phyloP scores from a whole-genome alignment of 1,140 invertebrate genomes.

The Ceratina japonica region DNA sequence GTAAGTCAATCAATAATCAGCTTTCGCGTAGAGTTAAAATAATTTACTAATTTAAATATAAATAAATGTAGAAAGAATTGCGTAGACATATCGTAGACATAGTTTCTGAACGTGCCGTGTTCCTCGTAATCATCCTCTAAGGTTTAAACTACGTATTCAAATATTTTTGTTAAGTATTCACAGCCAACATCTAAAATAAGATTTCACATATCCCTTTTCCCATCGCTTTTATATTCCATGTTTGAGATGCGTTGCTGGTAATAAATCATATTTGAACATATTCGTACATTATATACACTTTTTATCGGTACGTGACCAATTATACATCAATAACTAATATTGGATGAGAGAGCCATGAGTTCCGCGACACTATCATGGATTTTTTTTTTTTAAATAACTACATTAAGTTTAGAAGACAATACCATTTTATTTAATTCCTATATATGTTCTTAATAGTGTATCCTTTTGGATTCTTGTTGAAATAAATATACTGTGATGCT shows the following conservation, averaged over 20 bases:
- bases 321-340: too few species aligned
- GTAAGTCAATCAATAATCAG: neutral
- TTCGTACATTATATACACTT: too few species aligned
- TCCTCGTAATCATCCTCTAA: conserved; percentile 34
- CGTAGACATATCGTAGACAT: neutral
- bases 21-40: conserved; percentile 19
- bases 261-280: conserved; percentile 24
- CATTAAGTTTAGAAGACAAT: neutral
- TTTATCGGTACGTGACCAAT: too few species aligned
- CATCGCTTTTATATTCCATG: conserved; percentile 12
- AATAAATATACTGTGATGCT: neutral
- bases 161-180: conserved; percentile 56
- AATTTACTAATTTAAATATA: conserved; percentile 29
- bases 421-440: neutral
- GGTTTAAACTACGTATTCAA: conserved; percentile 45
- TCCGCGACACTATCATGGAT: too few species aligned
- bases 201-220: conserved; percentile 32
- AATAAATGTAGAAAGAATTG: conserved; percentile 20
- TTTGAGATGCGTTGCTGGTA: conserved; percentile 1
- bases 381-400: too few species aligned
- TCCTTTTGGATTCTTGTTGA: neutral
- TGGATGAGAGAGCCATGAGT: too few species aligned
- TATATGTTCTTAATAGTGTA: neutral
- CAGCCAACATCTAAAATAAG: conserved; percentile 67
- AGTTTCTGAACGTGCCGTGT: conserved; percentile 15